phyloP scores from a whole-genome alignment of 2,888 invertebrate species.

The Lycaena phlaeas region DNA sequence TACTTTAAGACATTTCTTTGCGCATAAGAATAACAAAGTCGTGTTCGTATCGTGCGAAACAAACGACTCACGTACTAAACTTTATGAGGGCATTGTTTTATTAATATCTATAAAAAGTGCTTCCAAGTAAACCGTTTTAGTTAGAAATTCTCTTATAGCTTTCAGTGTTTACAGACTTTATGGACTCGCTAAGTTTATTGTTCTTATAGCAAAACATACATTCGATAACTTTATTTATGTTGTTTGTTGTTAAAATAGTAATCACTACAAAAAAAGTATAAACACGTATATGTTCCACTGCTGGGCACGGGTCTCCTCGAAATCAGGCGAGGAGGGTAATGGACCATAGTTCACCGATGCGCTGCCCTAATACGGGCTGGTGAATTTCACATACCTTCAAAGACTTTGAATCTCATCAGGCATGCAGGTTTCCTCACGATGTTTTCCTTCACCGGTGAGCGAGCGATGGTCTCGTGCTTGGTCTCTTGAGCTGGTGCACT shows the following conservation, averaged over 20 bases:
- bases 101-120: slow-evolving; percentile 67
- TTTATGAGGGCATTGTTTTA: slow-evolving; percentile 65
- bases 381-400: no score
- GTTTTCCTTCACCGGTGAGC: no score
- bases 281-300: no score
- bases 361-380: no score
- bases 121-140: slow-evolving; percentile 45
- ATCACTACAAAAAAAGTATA: neutral
- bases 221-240: slow-evolving; percentile 15
- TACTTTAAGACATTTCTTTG: no score
- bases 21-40: neutral
- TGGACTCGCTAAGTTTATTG: slow-evolving; percentile 47
- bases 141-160: slow-evolving; percentile 40
- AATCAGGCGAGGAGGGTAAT: no score
- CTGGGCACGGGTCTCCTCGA: no score
- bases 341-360: no score
- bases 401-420: no score
- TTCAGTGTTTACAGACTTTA: slow-evolving; percentile 44
- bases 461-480: no score
- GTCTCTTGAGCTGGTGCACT: no score
- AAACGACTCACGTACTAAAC: slow-evolving; percentile 36
- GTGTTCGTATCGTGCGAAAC: slow-evolving; percentile 26
- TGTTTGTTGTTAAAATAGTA: slow-evolving; percentile 9
- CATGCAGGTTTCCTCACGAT: no score
- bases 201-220: slow-evolving; percentile 18